A percentile compares a stretch with the other conserved stretches of the same genome.
Evolutionary conservation across 2,888 invertebrate species (phyloP).

Genomic region (Rhodophaea formosa): DNA sequence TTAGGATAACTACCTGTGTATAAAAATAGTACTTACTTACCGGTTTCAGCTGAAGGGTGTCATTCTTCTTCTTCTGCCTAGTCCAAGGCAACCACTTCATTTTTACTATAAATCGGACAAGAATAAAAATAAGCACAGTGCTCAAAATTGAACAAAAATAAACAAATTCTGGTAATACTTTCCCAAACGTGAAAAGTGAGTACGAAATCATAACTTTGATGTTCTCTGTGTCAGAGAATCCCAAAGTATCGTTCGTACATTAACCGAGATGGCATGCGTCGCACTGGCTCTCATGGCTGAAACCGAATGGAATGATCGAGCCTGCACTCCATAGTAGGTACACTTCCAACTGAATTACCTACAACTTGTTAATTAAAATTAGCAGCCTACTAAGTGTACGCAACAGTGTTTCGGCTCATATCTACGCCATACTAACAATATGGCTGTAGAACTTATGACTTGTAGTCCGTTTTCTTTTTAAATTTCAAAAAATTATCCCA

Average conservation of each 20-base stretch:
- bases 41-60: conserved; percentile 25
- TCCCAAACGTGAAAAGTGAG: neutral
- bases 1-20: too few species aligned
- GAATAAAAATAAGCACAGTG: conserved; percentile 17
- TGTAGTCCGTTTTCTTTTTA: too few species aligned
- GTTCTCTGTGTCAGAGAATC: conserved; percentile 1
- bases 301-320: conserved; percentile 12
- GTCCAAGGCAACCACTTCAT: conserved; percentile 37
- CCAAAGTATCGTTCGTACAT: neutral
- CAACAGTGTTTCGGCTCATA: conserved; percentile 16
- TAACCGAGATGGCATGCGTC: neutral
- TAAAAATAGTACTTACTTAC: conserved; percentile 26
- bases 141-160: neutral
- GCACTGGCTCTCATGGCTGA: conserved; percentile 5
- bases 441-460: too few species aligned
- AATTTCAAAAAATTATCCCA: too few species aligned
- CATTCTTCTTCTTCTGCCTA: conserved; percentile 24
- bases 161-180: neutral
- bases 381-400: conserved; percentile 26
- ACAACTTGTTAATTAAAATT: conserved; percentile 29
- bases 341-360: conserved; percentile 7
- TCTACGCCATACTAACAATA: neutral
- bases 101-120: conserved; percentile 18
- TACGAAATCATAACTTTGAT: conserved; percentile 10
- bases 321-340: neutral